Evolutionary conservation across 1,140 invertebrate species (phyloP).

Genomic region (Andrena cerasifolii): DNA sequence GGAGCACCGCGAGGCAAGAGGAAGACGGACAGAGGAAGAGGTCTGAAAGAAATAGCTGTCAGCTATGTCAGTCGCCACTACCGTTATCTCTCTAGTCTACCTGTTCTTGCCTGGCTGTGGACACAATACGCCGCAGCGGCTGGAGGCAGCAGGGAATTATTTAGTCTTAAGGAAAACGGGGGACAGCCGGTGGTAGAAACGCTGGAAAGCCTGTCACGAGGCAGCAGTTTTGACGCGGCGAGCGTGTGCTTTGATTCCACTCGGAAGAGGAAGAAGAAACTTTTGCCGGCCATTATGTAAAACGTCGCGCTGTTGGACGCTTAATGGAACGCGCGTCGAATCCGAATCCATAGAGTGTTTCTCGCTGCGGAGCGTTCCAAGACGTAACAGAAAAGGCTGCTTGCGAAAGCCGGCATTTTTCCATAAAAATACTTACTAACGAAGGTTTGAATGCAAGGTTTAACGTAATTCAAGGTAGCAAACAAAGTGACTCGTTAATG

Average conservation of each 20-base stretch:
- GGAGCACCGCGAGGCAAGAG: constrained; percentile 17
- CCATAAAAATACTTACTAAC: too few species aligned
- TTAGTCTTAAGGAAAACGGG: constrained; percentile 36
- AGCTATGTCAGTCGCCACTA: constrained; percentile 58
- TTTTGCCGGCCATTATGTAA: constrained; percentile 20
- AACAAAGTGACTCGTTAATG: too few species aligned
- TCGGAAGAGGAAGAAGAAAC: constrained; percentile 15
- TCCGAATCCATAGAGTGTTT: not conserved
- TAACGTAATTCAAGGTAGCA: too few species aligned
- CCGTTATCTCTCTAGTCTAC: constrained; percentile 63
- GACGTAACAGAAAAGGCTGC: not conserved
- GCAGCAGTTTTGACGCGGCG: constrained; percentile 28
- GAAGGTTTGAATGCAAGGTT: too few species aligned
- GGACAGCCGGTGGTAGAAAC: constrained; percentile 18
- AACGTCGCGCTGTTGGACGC: not conserved
- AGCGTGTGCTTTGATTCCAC: constrained; percentile 27
- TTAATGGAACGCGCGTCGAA: constrained; percentile 7
- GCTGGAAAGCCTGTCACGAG: constrained; percentile 25
- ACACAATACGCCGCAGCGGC: not conserved
- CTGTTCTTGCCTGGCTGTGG: constrained; percentile 37
- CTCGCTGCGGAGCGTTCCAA: not conserved
- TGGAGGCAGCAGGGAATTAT: constrained; percentile 20
- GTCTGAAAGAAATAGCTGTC: constrained; percentile 58
- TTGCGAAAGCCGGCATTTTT: not conserved
- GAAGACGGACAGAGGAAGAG: constrained; percentile 14